Conservation (phyloP, 2,113 vertebrate species). For the Callionymus lyra region DNA sequence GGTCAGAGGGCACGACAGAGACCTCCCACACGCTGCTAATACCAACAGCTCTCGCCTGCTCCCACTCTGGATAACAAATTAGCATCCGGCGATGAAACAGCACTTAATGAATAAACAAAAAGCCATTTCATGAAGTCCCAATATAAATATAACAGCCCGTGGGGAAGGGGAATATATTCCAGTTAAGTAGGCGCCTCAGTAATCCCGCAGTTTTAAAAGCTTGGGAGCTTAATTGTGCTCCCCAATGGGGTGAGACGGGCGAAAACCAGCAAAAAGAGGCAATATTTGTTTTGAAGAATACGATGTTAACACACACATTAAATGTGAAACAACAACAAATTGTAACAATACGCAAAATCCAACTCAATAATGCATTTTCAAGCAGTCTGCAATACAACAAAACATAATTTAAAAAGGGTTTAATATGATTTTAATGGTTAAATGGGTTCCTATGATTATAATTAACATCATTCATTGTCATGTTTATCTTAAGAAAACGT, state of each 20-base stretch:
- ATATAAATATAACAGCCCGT: slow-evolving; percentile 32
- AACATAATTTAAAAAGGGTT: no score
- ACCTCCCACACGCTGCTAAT: slow-evolving; percentile 9
- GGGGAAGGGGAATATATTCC: slow-evolving; percentile 25
- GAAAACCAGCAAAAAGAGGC: slow-evolving; percentile 3
- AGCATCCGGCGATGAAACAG: slow-evolving; percentile 21
- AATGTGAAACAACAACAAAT: background rate
- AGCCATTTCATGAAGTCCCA: slow-evolving; percentile 31
- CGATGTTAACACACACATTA: slow-evolving; percentile 17
- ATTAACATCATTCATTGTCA: no score
- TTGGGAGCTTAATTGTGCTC: slow-evolving; percentile 11
- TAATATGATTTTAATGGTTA: no score
- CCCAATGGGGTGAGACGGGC: slow-evolving; percentile 14
- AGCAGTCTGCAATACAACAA: no score
- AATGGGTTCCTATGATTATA: no score
- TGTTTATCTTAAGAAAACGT: no score
- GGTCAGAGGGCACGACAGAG: slow-evolving; percentile 19
- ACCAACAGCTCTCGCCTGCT: slow-evolving; percentile 4
- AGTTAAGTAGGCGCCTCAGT: slow-evolving; percentile 21
- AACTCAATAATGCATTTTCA: no score
- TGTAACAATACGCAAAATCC: background rate
- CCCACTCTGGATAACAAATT: slow-evolving; percentile 28
- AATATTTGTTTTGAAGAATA: slow-evolving; percentile 17
- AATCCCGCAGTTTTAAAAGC: slow-evolving; percentile 28
- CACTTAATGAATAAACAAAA: slow-evolving; percentile 46